Evolutionary conservation across 2,888 invertebrate species (phyloP), one percentile per base, ranked within the genome.

Genomic region (Ormyrus nitidulus): DNA sequence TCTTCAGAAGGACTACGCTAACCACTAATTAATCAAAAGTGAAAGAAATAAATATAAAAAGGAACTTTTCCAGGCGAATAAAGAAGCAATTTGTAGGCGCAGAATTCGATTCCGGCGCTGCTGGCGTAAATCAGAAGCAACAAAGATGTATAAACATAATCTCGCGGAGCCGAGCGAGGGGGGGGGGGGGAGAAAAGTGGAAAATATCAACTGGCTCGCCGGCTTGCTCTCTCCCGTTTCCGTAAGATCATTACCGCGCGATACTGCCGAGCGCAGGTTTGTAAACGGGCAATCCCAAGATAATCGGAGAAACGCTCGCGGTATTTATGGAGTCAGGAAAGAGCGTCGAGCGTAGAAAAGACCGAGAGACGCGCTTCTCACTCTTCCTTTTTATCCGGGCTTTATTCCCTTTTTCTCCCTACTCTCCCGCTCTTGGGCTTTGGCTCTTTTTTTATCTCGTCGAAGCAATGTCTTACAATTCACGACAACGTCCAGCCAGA

Each of bases 401-500:
- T 65, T 19, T 58, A 62, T 65, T 61, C 54, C 54, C 48, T 64
- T 53, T 58, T 49, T 34, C 46, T 68, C 44, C 70, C 65, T 81
- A 81, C 75, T 66, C 10, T 62, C 11, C 2, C 6, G 48, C 44
- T 58, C 44, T 53, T 48, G 51, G 19, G 9, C 8, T 56, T 54
- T 59, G 44, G 62, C 34, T 48, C 11, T 61, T 11, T 69, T 77
- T 83, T 83, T 84, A 83, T 83, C 83, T 83, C 84, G 82, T 83
- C 82, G 84, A 83, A 84, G 85, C 83, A 83, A 80, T 86, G 88
- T 88, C 87, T 87, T 88, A 88, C 88, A 88, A 88, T 88, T 88
- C 88, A 88, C 87, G 87, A 87, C 87, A 88, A 87, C 87, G 87
- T 89, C 88, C 87, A 84, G 85, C 72, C 83, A 86, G 89, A 89